A percentile compares a stretch with the other conserved stretches of the same genome.
These are phyloP conservation scores for Neoarius graeffei DNA, from an alignment of 2,113 vertebrate species.

Conservation along the genomic window DNA sequence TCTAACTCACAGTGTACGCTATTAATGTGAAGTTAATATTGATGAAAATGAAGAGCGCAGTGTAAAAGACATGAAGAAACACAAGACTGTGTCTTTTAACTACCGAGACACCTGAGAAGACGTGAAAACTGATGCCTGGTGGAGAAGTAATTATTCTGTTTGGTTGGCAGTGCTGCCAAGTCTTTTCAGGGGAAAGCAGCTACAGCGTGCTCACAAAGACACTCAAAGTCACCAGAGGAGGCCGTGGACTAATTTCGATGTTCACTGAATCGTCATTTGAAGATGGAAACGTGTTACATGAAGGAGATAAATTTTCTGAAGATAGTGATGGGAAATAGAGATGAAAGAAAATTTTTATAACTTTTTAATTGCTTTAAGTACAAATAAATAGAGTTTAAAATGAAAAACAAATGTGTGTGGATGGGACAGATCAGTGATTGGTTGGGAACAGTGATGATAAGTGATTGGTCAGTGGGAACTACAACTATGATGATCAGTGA, in stretches of 20 bases:
- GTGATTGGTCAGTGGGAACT: background rate
- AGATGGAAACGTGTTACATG: background rate
- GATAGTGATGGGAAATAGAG: background rate
- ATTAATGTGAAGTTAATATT: constrained; percentile 1
- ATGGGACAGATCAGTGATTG: background rate
- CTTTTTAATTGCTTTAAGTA: background rate
- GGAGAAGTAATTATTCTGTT: constrained; percentile 6
- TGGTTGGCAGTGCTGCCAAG: background rate
- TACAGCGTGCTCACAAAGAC: background rate
- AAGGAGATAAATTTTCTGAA: background rate
- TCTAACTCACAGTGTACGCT: background rate
- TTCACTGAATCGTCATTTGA: background rate
- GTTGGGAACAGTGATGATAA: background rate
- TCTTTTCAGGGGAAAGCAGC: background rate
- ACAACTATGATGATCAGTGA: background rate
- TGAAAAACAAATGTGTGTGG: background rate
- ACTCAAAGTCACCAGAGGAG: background rate
- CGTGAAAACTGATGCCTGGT: background rate
- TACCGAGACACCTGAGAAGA: background rate
- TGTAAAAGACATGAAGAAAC: background rate
- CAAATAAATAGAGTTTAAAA: background rate
- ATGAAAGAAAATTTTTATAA: background rate
- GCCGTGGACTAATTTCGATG: background rate
- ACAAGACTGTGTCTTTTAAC: constrained; percentile 15
- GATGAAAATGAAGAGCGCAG: background rate